Evolutionary conservation across 2,797 vertebrate species (phyloP).

Genomic region (Acipenser ruthenus): DNA sequence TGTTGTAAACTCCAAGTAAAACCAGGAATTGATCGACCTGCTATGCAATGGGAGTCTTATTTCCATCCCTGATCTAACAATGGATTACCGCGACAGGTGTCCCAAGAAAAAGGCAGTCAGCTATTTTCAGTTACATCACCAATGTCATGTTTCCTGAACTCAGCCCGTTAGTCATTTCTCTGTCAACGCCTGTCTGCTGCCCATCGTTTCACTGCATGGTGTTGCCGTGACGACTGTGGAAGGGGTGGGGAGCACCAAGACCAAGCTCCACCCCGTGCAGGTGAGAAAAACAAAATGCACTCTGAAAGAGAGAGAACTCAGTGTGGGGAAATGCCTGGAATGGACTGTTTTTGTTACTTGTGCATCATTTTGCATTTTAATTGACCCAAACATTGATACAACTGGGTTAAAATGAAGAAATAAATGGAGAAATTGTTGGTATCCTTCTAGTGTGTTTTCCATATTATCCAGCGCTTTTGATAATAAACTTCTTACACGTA

Average conservation of each 20-base stretch:
- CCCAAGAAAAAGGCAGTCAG: too few species aligned
- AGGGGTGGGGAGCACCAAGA: conserved; percentile 69
- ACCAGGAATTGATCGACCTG: too few species aligned
- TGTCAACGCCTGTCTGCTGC: conserved; percentile 63
- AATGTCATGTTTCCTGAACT: conserved; percentile 30
- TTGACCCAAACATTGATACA: not conserved
- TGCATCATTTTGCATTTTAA: not conserved
- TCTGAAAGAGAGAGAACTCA: not conserved
- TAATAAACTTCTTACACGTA: too few species aligned
- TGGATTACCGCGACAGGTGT: too few species aligned
- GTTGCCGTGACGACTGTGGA: conserved; percentile 72
- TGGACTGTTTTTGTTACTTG: not conserved
- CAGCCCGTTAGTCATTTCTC: conserved; percentile 55
- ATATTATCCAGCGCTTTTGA: too few species aligned
- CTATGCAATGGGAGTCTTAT: too few species aligned
- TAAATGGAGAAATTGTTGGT: not conserved
- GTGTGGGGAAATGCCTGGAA: too few species aligned
- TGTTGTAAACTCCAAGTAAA: too few species aligned
- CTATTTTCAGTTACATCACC: too few species aligned
- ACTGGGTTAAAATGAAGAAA: not conserved
- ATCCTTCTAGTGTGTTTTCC: too few species aligned
- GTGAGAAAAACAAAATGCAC: conserved; percentile 31
- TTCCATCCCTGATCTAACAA: too few species aligned
- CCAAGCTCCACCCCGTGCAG: conserved; percentile 71
- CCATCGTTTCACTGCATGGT: conserved; percentile 67